Conservation (phyloP, 2,113 vertebrate genomes). For the Dromas ardeola region DNA sequence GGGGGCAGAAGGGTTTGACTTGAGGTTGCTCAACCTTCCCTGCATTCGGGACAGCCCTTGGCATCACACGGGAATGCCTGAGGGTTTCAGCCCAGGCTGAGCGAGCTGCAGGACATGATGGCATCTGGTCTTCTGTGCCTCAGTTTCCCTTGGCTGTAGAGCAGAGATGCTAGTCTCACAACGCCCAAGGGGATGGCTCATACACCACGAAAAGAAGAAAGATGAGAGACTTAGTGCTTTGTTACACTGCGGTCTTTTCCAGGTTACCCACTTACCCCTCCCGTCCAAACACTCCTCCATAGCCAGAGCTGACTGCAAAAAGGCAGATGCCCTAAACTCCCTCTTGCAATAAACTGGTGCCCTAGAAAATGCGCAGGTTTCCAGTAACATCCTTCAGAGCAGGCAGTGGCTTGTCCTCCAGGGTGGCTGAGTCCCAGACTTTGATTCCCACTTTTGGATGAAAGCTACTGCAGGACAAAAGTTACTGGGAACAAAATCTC, state of each 20-base stretch:
- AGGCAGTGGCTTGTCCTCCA: background rate
- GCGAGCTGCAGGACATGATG: accelerated
- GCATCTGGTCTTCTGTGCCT: background rate
- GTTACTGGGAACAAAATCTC: background rate
- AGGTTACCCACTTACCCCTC: too few species aligned
- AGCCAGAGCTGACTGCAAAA: background rate
- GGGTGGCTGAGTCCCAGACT: background rate
- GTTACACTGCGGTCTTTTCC: background rate
- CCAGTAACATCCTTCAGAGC: background rate
- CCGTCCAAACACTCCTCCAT: background rate
- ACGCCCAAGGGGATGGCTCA: background rate
- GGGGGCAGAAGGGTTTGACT: background rate
- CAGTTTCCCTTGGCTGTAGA: background rate
- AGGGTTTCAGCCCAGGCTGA: background rate
- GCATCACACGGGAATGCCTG: background rate
- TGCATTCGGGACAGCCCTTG: accelerated
- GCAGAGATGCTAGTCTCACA: background rate
- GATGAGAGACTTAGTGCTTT: background rate
- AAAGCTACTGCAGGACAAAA: background rate
- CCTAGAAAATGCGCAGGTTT: background rate
- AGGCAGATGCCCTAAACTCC: background rate
- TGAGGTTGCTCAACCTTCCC: background rate
- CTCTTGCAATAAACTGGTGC: too few species aligned
- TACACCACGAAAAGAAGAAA: background rate
- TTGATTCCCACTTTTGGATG: background rate